Percentiles rank a stretch among this genome's conserved stretches.
These are phyloP conservation scores for Danaus chrysippus DNA, from an alignment of 2,888 invertebrate species.

Conservation along the genomic window DNA sequence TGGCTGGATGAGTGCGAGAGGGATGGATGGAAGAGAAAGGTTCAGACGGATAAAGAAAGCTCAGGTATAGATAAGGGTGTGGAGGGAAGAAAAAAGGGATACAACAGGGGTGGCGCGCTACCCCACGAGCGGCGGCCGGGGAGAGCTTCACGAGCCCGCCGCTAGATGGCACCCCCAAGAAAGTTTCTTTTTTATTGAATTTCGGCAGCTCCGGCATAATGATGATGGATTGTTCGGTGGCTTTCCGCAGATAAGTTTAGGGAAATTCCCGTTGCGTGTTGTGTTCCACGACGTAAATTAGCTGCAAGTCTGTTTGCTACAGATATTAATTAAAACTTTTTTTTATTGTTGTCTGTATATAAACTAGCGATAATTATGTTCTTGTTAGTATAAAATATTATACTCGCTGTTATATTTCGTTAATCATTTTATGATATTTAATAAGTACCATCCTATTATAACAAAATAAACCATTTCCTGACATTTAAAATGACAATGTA, in stretches of 20 bases:
- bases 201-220: constrained; percentile 73
- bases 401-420: too few species aligned
- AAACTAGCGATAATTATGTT: too few species aligned
- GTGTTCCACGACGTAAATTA: constrained; percentile 67
- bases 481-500: too few species aligned
- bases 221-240: constrained; percentile 76
- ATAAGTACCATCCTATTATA: too few species aligned
- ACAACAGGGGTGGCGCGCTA: constrained; percentile 65
- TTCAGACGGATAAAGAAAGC: constrained; percentile 77
- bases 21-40: constrained; percentile 68
- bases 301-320: constrained; percentile 38
- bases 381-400: too few species aligned
- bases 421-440: too few species aligned
- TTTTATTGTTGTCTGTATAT: too few species aligned
- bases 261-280: constrained; percentile 61
- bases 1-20: constrained; percentile 42
- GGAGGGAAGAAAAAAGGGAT: constrained; percentile 77
- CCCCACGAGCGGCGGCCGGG: constrained; percentile 43
- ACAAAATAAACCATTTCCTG: too few species aligned
- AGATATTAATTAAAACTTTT: too few species aligned
- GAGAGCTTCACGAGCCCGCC: constrained; percentile 58
- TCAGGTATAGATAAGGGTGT: constrained; percentile 78
- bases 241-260: constrained; percentile 70
- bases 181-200: constrained; percentile 75
- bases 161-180: constrained; percentile 70